These are phyloP conservation scores for Tamandua tetradactyla DNA, from an alignment of 2,797 vertebrate species.

Conservation along the genomic window DNA sequence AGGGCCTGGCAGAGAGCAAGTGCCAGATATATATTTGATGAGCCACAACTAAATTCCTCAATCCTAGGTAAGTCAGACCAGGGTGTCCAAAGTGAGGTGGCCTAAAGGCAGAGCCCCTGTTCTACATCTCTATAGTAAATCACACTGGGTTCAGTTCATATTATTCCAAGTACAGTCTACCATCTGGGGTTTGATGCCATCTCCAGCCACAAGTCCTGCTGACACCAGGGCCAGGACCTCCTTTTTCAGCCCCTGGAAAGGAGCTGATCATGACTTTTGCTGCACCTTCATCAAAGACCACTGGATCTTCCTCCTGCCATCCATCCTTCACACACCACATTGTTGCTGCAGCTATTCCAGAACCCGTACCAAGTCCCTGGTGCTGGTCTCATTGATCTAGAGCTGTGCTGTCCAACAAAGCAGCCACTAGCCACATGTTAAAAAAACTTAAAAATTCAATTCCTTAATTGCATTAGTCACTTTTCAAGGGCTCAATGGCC, in stretches of 20 bases:
- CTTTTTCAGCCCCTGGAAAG: not conserved
- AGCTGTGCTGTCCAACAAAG: not conserved
- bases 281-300: not conserved
- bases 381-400: not conserved
- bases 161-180: not conserved
- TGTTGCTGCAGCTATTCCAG: not conserved
- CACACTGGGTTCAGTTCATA: not conserved
- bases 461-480: not conserved
- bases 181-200: not conserved
- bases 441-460: not conserved
- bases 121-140: not conserved
- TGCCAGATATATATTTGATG: not conserved
- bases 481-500: not conserved
- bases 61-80: not conserved
- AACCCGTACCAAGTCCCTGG: not conserved
- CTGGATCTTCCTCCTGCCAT: not conserved
- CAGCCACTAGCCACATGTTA: not conserved
- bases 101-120: not conserved
- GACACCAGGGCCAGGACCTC: not conserved
- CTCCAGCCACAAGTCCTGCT: not conserved
- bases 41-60: slow-evolving; percentile 4
- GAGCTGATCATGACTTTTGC: not conserved
- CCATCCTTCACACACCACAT: not conserved
- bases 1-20: not conserved
- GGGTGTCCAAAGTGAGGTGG: not conserved